phyloP scores from a whole-genome alignment of 2,113 vertebrate genomes.

The Zingel zingel region DNA sequence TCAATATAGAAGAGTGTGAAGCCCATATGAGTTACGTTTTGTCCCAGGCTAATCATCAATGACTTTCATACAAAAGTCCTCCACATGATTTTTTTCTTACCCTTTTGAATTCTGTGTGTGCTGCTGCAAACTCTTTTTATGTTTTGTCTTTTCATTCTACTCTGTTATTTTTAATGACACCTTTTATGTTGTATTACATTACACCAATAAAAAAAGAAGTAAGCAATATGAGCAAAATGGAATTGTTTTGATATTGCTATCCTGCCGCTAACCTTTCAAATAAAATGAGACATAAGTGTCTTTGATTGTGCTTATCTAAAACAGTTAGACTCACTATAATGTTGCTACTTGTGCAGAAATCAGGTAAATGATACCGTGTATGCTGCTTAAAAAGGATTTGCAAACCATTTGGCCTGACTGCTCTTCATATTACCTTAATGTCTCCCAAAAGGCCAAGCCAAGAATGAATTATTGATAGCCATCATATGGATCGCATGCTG shows the following conservation, averaged over 20 bases:
- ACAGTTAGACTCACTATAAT: conserved; percentile 68
- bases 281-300: conserved; percentile 67
- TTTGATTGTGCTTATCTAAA: conserved; percentile 70
- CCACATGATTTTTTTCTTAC: background rate
- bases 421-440: conserved; percentile 85
- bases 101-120: conserved; percentile 4
- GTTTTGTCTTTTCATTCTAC: conserved; percentile 6
- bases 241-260: conserved; percentile 55
- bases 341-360: conserved; percentile 72
- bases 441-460: conserved; percentile 83
- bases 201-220: conserved; percentile 33
- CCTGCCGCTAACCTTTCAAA: conserved; percentile 56
- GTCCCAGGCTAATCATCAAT: background rate
- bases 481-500: conserved; percentile 82
- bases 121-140: background rate
- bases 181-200: conserved; percentile 40
- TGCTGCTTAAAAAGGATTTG: conserved; percentile 81
- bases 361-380: conserved; percentile 72
- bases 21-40: conserved; percentile 46
- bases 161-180: conserved; percentile 29
- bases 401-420: conserved; percentile 82
- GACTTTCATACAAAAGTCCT: background rate
- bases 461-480: conserved; percentile 84
- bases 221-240: conserved; percentile 20
- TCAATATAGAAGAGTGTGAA: conserved; percentile 61